phyloP scores from a whole-genome alignment of 2,888 invertebrate species.

The Chymomyza fuscimana region DNA sequence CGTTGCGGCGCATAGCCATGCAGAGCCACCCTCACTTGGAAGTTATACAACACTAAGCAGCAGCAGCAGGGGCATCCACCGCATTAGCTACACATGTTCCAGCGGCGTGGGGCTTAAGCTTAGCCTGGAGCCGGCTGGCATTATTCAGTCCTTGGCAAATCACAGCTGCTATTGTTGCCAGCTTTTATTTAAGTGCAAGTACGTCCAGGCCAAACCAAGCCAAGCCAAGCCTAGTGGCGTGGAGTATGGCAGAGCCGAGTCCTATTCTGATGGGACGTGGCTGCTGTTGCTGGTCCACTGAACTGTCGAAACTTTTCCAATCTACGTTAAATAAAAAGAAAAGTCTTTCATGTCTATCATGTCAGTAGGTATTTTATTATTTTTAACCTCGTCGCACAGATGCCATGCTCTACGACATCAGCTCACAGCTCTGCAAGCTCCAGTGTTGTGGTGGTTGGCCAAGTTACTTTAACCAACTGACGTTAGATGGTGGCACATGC shows the following conservation, averaged over 20 bases:
- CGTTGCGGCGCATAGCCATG: slow-evolving; percentile 39
- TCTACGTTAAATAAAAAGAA: slow-evolving; percentile 76
- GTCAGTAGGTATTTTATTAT: slow-evolving; percentile 75
- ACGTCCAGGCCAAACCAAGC: slow-evolving; percentile 32
- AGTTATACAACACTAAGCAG: slow-evolving; percentile 57
- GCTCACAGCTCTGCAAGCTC: slow-evolving; percentile 16
- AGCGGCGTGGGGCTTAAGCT: not conserved
- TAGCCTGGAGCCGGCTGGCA: not conserved
- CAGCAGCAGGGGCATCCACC: not conserved
- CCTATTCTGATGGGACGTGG: not conserved
- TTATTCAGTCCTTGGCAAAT: slow-evolving; percentile 25
- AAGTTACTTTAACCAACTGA: slow-evolving; percentile 52
- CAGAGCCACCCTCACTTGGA: not conserved
- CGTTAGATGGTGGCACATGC: slow-evolving; percentile 13
- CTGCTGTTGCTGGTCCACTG: slow-evolving; percentile 34
- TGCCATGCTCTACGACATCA: not conserved
- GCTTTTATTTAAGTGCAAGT: slow-evolving; percentile 61
- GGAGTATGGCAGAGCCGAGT: not conserved
- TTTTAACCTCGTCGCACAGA: slow-evolving; percentile 52
- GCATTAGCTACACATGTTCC: slow-evolving; percentile 59
- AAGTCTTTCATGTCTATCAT: slow-evolving; percentile 74
- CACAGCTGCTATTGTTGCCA: slow-evolving; percentile 52
- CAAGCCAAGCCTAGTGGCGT: slow-evolving; percentile 11
- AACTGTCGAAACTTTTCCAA: slow-evolving; percentile 75
- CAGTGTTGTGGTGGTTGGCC: not conserved